Percentiles rank a stretch among this genome's conserved stretches.
Evolutionary conservation across 1,140 invertebrate genomes (phyloP).

Genomic region (Drosophila lowei): DNA sequence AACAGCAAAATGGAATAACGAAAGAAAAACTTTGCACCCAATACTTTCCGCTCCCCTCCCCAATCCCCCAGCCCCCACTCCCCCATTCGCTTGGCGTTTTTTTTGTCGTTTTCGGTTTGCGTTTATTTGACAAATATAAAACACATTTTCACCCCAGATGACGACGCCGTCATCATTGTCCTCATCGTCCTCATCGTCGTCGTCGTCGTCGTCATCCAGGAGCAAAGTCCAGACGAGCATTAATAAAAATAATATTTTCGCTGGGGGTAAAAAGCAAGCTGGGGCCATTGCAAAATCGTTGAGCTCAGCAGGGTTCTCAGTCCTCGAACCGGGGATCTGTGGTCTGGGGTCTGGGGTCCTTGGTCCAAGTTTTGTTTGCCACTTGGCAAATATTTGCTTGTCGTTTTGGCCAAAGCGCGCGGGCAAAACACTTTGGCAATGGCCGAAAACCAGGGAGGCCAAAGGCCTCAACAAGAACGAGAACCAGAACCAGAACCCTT

Average conservation of each 20-base stretch:
- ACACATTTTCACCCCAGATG: conserved; percentile 73
- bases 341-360: background rate
- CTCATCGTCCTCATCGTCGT: conserved; percentile 33
- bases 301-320: conserved; percentile 56
- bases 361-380: conserved; percentile 70
- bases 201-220: conserved; percentile 18
- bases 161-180: conserved; percentile 41
- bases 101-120: conserved; percentile 38
- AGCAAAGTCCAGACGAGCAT: conserved; percentile 60
- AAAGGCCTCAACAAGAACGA: too few species aligned
- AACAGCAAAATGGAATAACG: conserved; percentile 22
- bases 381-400: conserved; percentile 76
- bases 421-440: conserved; percentile 65
- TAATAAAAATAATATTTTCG: conserved; percentile 77
- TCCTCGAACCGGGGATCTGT: background rate
- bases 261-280: conserved; percentile 38
- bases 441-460: conserved; percentile 26
- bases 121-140: conserved; percentile 79
- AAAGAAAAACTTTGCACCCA: conserved; percentile 33
- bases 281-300: conserved; percentile 45
- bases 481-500: too few species aligned
- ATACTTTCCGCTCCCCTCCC: conserved; percentile 44
- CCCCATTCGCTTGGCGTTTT: background rate
- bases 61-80: background rate
- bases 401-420: conserved; percentile 21